Percentiles rank a stretch among this genome's conserved stretches.
Conservation (phyloP, 2,888 invertebrate species). For the Mythimna loreyi region DNA sequence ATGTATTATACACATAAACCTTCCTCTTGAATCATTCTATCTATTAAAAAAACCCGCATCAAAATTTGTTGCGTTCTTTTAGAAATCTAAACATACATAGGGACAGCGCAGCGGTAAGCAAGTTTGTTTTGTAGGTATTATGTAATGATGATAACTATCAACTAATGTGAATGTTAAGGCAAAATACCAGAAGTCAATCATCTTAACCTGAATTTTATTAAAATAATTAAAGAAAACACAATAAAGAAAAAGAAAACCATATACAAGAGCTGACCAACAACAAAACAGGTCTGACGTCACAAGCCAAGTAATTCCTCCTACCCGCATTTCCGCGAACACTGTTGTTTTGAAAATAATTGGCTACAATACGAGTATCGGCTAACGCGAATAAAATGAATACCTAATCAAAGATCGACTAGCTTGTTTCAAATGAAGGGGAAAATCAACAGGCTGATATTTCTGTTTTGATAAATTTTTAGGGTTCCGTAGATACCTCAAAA, state of each 20-base stretch:
- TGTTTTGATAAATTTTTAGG: neutral
- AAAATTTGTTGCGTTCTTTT: too few species aligned
- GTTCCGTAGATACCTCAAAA: too few species aligned
- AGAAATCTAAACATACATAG: too few species aligned
- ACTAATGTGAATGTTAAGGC: too few species aligned
- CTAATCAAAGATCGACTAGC: constrained; percentile 15
- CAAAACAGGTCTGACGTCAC: constrained; percentile 43
- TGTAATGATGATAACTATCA: too few species aligned
- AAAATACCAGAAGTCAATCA: neutral
- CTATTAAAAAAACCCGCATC: too few species aligned
- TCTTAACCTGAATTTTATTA: neutral
- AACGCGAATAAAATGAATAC: constrained; percentile 37
- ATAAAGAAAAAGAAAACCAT: constrained; percentile 18
- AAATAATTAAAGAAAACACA: neutral
- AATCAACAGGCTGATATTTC: constrained; percentile 25
- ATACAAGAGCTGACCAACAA: constrained; percentile 8
- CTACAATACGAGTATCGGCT: constrained; percentile 23
- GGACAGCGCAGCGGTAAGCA: too few species aligned
- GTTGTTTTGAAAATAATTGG: constrained; percentile 50
- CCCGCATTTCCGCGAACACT: constrained; percentile 11
- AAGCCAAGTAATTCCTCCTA: constrained; percentile 52
- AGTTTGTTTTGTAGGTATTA: too few species aligned
- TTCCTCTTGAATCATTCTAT: too few species aligned
- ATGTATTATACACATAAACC: too few species aligned
- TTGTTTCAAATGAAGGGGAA: constrained; percentile 21